Percentiles rank a stretch among this genome's conserved stretches.
Conservation (phyloP, 2,113 vertebrate species). For the Australoheros scitulus region DNA sequence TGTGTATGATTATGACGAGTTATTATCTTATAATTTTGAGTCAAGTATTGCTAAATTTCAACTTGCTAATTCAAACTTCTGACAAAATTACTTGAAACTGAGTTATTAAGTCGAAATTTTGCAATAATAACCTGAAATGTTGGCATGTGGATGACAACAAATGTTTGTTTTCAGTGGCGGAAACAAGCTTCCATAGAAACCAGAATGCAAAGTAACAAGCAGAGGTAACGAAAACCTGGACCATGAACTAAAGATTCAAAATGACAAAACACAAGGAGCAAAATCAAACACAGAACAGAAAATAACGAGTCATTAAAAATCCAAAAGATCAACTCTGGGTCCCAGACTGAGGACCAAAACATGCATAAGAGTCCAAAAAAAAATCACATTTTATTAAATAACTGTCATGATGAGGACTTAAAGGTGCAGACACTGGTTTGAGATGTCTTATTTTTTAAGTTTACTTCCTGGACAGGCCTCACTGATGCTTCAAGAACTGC, state of each 20-base stretch:
- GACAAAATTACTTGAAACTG: too few species aligned
- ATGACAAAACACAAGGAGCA: not conserved
- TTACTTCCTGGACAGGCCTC: not conserved
- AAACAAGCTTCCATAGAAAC: too few species aligned
- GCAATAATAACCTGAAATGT: too few species aligned
- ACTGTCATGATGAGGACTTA: not conserved
- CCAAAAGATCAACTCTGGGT: not conserved
- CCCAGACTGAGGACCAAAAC: not conserved
- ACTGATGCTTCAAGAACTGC: not conserved
- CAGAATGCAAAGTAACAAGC: not conserved
- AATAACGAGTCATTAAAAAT: not conserved
- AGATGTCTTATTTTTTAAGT: too few species aligned
- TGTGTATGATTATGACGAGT: too few species aligned
- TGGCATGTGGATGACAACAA: too few species aligned
- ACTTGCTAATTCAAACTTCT: too few species aligned
- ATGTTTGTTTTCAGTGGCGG: too few species aligned
- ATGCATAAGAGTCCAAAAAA: not conserved
- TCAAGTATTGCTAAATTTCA: too few species aligned
- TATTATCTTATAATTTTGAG: too few species aligned
- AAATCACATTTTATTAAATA: not conserved
- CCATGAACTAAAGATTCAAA: too few species aligned
- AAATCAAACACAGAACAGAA: not conserved
- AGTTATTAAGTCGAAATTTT: too few species aligned
- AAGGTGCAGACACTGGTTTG: not conserved
- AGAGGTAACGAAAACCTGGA: not conserved